A percentile compares a stretch with the other conserved stretches of the same genome.
phyloP scores from a whole-genome alignment of 2,797 vertebrate species.

The Thamnophis elegans region DNA sequence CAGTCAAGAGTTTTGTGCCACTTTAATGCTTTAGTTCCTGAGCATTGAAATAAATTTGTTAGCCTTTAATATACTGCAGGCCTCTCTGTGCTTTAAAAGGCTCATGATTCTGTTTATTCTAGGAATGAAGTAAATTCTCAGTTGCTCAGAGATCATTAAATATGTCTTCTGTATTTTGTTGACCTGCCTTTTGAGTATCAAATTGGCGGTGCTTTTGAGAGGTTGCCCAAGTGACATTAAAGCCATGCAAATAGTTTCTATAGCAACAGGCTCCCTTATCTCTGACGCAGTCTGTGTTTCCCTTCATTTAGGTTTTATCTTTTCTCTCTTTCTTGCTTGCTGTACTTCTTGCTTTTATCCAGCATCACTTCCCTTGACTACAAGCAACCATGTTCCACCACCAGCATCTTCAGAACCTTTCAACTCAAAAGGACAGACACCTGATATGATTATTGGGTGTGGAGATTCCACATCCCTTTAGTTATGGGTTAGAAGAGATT shows the following conservation, averaged over 20 bases:
- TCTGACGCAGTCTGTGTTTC: slow-evolving; percentile 51
- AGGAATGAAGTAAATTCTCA: not conserved
- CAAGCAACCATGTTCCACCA: slow-evolving; percentile 2
- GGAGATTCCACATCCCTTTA: slow-evolving; percentile 8
- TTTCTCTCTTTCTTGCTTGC: slow-evolving; percentile 28
- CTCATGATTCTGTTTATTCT: not conserved
- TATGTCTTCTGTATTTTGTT: slow-evolving; percentile 19
- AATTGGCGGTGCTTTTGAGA: not conserved
- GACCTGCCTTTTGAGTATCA: not conserved
- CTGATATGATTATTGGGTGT: slow-evolving; percentile 12
- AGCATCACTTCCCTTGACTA: slow-evolving; percentile 30
- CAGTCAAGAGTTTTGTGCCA: not conserved
- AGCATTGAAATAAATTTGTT: not conserved
- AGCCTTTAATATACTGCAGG: not conserved
- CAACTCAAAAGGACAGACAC: not conserved
- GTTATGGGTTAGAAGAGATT: slow-evolving; percentile 2
- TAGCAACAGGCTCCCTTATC: slow-evolving; percentile 67
- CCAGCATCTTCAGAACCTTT: slow-evolving; percentile 11
- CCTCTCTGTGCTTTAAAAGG: not conserved
- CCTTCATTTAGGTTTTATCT: slow-evolving; percentile 30
- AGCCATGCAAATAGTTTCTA: slow-evolving; percentile 70
- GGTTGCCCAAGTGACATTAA: slow-evolving; percentile 53
- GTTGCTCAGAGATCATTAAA: not conserved
- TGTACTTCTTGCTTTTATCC: slow-evolving; percentile 36
- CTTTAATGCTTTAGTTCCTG: not conserved